Evolutionary conservation across 2,797 vertebrate species (phyloP).

Genomic region (Lepus townsendii): DNA sequence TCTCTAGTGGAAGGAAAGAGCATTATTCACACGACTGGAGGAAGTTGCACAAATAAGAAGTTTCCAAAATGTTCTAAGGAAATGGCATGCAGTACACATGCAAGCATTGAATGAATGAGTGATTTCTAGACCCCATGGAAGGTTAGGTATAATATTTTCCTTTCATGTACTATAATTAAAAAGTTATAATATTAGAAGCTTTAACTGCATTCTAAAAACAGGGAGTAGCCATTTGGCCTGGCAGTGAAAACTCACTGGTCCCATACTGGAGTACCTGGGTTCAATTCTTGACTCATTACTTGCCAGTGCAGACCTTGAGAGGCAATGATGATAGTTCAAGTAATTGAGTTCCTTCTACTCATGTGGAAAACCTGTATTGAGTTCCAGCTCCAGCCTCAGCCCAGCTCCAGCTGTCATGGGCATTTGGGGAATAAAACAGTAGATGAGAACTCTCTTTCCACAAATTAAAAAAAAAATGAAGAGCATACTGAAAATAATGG

Average conservation of each 20-base stretch:
- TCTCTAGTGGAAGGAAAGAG: neutral
- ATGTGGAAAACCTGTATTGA: too few species aligned
- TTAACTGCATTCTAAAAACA: neutral
- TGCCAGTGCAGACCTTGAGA: too few species aligned
- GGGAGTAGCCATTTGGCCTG: too few species aligned
- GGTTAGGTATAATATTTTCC: neutral
- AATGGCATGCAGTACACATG: neutral
- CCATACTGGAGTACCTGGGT: too few species aligned
- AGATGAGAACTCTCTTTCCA: too few species aligned
- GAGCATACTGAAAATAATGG: constrained; percentile 12
- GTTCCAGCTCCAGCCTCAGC: too few species aligned
- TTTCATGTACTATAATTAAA: constrained; percentile 27
- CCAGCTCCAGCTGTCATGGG: too few species aligned
- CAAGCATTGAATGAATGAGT: neutral
- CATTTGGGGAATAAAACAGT: too few species aligned
- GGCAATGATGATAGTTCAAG: too few species aligned
- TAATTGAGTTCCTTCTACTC: too few species aligned
- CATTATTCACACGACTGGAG: neutral
- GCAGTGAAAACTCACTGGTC: too few species aligned
- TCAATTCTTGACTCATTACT: too few species aligned
- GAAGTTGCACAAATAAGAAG: neutral
- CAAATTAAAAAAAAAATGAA: neutral
- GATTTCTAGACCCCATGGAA: constrained; percentile 12
- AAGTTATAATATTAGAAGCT: constrained; percentile 40
- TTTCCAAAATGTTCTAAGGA: constrained; percentile 37